Evolutionary conservation across 1,140 invertebrate species (phyloP).

Genomic region (Neuroterus valhalla): DNA sequence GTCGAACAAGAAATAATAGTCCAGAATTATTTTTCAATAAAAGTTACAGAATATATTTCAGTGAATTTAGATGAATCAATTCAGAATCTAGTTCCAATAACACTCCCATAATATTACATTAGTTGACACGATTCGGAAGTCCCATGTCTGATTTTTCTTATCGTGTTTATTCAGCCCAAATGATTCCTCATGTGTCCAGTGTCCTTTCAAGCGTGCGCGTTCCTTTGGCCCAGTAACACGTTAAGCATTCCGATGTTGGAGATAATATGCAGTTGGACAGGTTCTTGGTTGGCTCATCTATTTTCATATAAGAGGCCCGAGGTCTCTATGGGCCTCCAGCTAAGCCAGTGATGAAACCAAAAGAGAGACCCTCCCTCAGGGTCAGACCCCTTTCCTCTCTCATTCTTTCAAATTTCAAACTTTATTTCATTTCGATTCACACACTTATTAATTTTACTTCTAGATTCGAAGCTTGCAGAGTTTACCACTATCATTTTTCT

Average conservation of each 20-base stretch:
- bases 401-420: not conserved
- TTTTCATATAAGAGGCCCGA: slow-evolving; percentile 60
- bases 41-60: no score
- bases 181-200: not conserved
- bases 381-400: slow-evolving; percentile 15
- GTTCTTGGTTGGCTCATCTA: slow-evolving; percentile 66
- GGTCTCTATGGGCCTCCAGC: slow-evolving; percentile 44
- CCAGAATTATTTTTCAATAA: no score
- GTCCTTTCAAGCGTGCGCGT: not conserved
- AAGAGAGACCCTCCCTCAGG: not conserved
- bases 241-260: slow-evolving; percentile 65
- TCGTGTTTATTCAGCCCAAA: slow-evolving; percentile 24
- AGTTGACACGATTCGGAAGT: slow-evolving; percentile 16
- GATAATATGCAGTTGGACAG: slow-evolving; percentile 69
- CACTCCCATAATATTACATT: not conserved
- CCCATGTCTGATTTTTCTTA: slow-evolving; percentile 22
- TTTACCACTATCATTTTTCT: no score
- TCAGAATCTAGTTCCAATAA: not conserved
- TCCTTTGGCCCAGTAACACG: slow-evolving; percentile 25
- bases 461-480: not conserved
- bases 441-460: not conserved
- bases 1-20: no score
- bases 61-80: not conserved
- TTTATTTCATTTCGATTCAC: not conserved
- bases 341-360: slow-evolving; percentile 11